Conservation (phyloP, 2,888 invertebrate species). For the Caenorhabditis sp. region DNA sequence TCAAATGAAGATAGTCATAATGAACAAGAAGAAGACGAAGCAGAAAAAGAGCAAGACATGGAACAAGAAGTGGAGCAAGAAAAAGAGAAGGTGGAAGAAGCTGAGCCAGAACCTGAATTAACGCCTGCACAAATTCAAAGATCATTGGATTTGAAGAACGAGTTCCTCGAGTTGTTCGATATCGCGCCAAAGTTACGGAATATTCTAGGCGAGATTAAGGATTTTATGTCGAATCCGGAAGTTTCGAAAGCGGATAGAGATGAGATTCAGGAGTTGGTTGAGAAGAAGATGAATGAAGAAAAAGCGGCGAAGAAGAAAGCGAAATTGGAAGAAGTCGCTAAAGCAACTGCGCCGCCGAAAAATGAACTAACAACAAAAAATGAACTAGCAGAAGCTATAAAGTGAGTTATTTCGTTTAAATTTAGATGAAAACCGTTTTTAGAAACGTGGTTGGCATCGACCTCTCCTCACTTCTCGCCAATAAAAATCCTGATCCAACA, state of each 20-base stretch:
- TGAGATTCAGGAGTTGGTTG: conserved; percentile 18
- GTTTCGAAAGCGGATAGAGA: conserved; percentile 15
- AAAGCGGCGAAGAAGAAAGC: conserved; percentile 23
- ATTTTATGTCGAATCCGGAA: conserved; percentile 24
- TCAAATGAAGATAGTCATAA: background rate
- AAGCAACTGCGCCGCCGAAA: background rate
- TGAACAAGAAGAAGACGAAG: conserved; percentile 2
- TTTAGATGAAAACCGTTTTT: too few relatives aligned
- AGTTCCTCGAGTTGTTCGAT: conserved; percentile 26
- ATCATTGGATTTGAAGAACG: conserved; percentile 13
- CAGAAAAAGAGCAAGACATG: too few relatives aligned
- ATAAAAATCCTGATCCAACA: background rate
- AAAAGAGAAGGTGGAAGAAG: background rate
- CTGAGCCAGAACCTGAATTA: background rate
- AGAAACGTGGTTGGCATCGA: conserved; percentile 23
- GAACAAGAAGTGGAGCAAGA: background rate
- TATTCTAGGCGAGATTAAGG: conserved; percentile 17
- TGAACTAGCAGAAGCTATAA: conserved; percentile 10
- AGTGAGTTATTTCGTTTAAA: too few relatives aligned
- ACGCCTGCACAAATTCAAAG: conserved; percentile 10
- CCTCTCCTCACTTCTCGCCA: conserved; percentile 12
- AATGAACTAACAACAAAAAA: background rate
- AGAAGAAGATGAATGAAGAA: conserved; percentile 11
- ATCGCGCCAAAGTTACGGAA: conserved; percentile 16
- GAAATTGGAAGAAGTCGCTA: conserved; percentile 2